Conservation (phyloP, 2,797 vertebrate genomes). For the Tachyglossus aculeatus region DNA sequence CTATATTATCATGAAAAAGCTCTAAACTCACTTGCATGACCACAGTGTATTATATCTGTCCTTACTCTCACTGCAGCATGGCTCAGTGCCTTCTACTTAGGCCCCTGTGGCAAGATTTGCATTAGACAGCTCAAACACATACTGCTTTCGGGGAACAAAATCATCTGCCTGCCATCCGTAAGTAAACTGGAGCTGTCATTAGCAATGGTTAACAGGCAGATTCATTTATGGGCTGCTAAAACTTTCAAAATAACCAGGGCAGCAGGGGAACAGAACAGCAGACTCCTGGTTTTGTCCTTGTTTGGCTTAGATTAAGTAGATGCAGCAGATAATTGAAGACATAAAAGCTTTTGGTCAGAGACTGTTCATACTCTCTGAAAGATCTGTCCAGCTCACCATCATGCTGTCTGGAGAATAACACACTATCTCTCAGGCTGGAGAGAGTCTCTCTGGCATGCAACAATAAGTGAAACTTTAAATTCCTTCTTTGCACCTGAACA, state of each 20-base stretch:
- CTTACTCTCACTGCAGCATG: too few relatives aligned
- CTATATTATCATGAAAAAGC: neutral
- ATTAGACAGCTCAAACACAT: neutral
- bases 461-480: too few relatives aligned
- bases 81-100: neutral
- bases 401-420: too few relatives aligned
- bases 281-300: conserved; percentile 15
- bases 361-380: neutral
- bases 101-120: neutral
- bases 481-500: too few relatives aligned
- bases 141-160: neutral
- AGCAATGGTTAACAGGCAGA: neutral
- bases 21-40: too few relatives aligned
- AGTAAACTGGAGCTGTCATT: neutral
- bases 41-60: too few relatives aligned
- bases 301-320: conserved; percentile 6
- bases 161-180: neutral
- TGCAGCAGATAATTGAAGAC: conserved; percentile 34
- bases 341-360: neutral
- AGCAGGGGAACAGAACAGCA: neutral
- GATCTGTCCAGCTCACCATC: too few relatives aligned
- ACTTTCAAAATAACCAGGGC: neutral
- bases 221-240: conserved; percentile 18
- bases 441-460: neutral
- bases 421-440: neutral